Evolutionary conservation across 2,113 vertebrate genomes (phyloP).

Genomic region (Limnothrissa miodon): DNA sequence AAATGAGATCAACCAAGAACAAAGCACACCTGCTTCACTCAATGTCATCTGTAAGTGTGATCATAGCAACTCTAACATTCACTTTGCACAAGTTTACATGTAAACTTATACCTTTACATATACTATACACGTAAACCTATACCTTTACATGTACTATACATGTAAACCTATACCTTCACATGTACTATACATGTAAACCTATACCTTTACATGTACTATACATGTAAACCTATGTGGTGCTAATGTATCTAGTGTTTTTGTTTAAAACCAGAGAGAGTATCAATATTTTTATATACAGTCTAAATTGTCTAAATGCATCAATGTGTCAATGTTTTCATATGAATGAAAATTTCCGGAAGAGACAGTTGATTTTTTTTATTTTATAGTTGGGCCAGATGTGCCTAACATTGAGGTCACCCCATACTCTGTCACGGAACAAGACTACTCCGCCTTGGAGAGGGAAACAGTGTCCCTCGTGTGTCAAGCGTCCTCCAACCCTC

Average conservation of each 20-base stretch:
- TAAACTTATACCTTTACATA: no score
- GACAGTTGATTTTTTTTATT: constrained; percentile 22
- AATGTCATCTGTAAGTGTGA: not conserved
- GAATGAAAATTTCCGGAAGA: not conserved
- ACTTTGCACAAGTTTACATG: not conserved
- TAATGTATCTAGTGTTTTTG: not conserved
- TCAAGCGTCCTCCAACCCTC: constrained; percentile 82
- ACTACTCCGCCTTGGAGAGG: constrained; percentile 79
- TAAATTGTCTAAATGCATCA: no score
- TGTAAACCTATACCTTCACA: no score
- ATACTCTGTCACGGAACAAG: constrained; percentile 70
- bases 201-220: no score
- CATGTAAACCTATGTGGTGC: not conserved
- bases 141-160: no score
- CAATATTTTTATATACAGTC: not conserved
- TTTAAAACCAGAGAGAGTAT: not conserved
- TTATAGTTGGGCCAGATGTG: constrained; percentile 79
- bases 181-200: no score
- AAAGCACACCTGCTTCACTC: not conserved
- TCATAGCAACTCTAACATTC: not conserved
- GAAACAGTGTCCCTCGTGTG: constrained; percentile 83
- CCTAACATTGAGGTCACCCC: constrained; percentile 82
- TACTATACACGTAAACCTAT: no score
- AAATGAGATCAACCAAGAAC: constrained; percentile 10
- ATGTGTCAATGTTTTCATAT: not conserved